phyloP scores from a whole-genome alignment of 2,888 invertebrate species.

The Eumerus sabulonum region DNA sequence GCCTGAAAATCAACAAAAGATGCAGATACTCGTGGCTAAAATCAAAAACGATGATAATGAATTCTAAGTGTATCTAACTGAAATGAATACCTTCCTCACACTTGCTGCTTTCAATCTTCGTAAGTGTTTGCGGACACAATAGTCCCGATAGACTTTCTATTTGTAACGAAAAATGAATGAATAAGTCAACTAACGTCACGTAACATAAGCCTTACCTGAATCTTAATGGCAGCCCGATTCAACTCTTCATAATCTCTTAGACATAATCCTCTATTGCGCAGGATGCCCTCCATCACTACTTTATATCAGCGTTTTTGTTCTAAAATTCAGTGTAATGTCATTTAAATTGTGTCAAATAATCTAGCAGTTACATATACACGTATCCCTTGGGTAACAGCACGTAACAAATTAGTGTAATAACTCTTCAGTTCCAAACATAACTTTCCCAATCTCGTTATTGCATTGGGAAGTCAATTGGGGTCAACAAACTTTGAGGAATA shows the following conservation, averaged over 20 bases:
- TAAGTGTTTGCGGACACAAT: no score
- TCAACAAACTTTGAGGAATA: background rate
- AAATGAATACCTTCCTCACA: no score
- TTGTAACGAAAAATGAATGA: no score
- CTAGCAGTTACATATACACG: conserved; percentile 72
- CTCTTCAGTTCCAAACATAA: conserved; percentile 74
- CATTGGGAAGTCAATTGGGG: conserved; percentile 58
- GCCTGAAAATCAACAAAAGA: no score
- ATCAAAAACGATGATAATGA: no score
- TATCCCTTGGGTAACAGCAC: conserved; percentile 73
- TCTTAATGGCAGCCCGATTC: background rate
- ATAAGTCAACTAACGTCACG: no score
- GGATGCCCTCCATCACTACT: conserved; percentile 70
- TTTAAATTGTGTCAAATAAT: conserved; percentile 74
- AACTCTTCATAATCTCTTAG: conserved; percentile 9
- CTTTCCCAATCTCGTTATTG: conserved; percentile 73
- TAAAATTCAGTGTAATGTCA: conserved; percentile 74
- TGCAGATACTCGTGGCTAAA: no score
- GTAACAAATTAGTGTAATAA: conserved; percentile 74
- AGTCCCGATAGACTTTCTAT: no score
- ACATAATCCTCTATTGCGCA: conserved; percentile 73
- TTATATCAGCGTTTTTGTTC: conserved; percentile 43
- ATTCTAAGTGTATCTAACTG: no score
- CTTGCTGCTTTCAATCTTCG: no score
- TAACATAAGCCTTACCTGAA: conserved; percentile 2